A percentile compares a stretch with the other conserved stretches of the same genome.
Evolutionary conservation across 23 tunicate genomes (phyloP).

Genomic region (Diplosoma virens): DNA sequence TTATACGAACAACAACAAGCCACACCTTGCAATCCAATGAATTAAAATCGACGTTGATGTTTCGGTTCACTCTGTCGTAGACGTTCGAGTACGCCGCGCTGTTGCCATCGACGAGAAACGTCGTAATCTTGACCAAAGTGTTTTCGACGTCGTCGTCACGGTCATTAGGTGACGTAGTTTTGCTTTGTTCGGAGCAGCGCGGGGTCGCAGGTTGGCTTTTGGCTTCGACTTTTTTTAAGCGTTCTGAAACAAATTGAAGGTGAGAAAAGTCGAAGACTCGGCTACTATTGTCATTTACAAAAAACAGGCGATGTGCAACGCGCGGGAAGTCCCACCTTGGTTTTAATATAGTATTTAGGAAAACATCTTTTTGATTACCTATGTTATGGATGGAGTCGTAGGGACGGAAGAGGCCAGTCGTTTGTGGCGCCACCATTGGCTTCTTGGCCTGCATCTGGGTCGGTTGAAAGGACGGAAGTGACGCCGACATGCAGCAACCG

Average conservation of each 20-base stretch:
- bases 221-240: too few relatives aligned
- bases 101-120: conserved; percentile 77
- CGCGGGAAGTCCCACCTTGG: too few relatives aligned
- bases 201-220: conserved; percentile 36
- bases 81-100: conserved; percentile 50
- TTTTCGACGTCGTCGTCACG: background rate
- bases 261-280: too few relatives aligned
- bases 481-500: conserved; percentile 43
- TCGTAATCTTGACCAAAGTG: conserved; percentile 64
- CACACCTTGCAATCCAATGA: conserved; percentile 78
- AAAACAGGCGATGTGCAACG: too few relatives aligned
- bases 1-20: background rate
- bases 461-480: conserved; percentile 38
- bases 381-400: conserved; percentile 29
- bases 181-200: too few relatives aligned
- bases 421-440: background rate
- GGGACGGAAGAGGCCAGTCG: conserved; percentile 49
- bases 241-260: too few relatives aligned
- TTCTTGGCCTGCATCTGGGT: background rate
- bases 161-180: background rate
- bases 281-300: too few relatives aligned
- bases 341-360: too few relatives aligned
- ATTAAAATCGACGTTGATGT: conserved; percentile 78
- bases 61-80: conserved; percentile 57
- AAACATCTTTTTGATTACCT: too few relatives aligned